A percentile compares a stretch with the other conserved stretches of the same genome.
Evolutionary conservation across 2,113 vertebrate genomes (phyloP).

Genomic region (Cairina moschata): DNA sequence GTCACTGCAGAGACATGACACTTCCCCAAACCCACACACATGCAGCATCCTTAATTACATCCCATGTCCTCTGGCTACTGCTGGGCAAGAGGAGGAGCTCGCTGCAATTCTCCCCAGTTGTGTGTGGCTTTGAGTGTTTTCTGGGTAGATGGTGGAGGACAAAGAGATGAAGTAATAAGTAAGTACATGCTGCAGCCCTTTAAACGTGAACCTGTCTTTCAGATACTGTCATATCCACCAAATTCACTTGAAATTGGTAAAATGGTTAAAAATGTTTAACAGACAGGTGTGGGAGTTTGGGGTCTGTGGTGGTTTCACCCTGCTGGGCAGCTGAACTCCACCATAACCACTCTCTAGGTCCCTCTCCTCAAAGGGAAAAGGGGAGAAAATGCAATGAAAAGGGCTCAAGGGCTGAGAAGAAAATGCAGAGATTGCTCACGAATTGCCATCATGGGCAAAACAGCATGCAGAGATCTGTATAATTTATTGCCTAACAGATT

Average conservation of each 20-base stretch:
- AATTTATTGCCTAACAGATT: too few species aligned
- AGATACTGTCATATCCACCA: neutral
- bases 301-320: too few species aligned
- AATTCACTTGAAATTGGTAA: neutral
- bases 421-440: too few species aligned
- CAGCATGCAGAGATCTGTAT: too few species aligned
- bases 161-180: neutral
- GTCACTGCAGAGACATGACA: neutral
- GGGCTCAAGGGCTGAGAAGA: too few species aligned
- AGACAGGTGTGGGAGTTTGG: neutral
- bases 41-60: neutral
- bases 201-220: neutral
- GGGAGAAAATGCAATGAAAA: too few species aligned
- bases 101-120: neutral
- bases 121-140: neutral
- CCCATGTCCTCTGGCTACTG: neutral
- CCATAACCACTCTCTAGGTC: too few species aligned
- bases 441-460: too few species aligned
- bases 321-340: too few species aligned
- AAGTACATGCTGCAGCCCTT: fast-evolving
- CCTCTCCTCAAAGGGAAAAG: too few species aligned
- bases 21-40: neutral
- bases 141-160: neutral
- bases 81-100: neutral
- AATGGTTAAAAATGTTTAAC: neutral